phyloP scores from a whole-genome alignment of 1,140 invertebrate species.

The Cotesia glomerata region DNA sequence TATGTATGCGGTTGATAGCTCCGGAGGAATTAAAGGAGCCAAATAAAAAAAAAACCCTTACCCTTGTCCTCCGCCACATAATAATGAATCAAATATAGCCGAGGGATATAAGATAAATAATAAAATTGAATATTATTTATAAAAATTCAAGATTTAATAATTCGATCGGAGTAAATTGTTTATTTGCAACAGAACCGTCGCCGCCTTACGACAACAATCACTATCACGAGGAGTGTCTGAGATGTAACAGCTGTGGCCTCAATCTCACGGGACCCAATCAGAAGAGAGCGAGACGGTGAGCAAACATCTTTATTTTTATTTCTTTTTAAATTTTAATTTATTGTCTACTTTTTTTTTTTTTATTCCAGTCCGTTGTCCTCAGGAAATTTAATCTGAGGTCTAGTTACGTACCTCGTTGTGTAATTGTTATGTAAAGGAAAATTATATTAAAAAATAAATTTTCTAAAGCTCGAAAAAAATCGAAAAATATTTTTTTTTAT shows the following conservation, averaged over 20 bases:
- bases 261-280: constrained; percentile 91
- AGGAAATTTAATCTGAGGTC: no score
- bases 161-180: no score
- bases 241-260: constrained; percentile 91
- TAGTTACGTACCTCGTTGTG: no score
- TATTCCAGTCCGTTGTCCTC: no score
- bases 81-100: not conserved
- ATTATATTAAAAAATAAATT: no score
- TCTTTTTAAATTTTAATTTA: not conserved
- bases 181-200: constrained; percentile 73
- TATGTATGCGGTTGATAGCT: not conserved
- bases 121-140: not conserved
- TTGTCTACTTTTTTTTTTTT: no score
- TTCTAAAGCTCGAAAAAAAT: no score
- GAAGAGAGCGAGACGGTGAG: constrained; percentile 70
- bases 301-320: constrained; percentile 3
- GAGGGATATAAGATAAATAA: not conserved
- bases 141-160: not conserved
- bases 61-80: not conserved
- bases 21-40: not conserved
- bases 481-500: no score
- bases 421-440: no score
- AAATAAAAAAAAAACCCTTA: not conserved
- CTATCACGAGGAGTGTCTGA: constrained; percentile 94
- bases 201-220: constrained; percentile 92